Evolutionary conservation across 1,140 invertebrate species (phyloP), one percentile per base, ranked within the genome.

Genomic region (Drosophila biarmipes): DNA sequence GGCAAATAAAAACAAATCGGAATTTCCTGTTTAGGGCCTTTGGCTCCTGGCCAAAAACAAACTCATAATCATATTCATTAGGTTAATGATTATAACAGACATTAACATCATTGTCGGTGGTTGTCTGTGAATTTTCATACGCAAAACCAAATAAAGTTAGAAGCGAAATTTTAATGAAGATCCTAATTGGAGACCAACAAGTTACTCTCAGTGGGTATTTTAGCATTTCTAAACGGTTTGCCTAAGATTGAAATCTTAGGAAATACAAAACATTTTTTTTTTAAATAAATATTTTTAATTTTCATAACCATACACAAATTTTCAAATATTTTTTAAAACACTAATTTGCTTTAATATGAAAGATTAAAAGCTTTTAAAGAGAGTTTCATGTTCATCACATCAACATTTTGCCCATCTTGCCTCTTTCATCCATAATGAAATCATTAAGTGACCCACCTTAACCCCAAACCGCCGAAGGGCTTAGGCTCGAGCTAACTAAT

Each of bases 121-220:
- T 37, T 67, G 68, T 71, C 78, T 66, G 63, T 53, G 43, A 48
- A 68, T 57, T 74, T 78, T 71, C 49, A 78, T 71, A 81, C 58
- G 56, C 27, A 48, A 67, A 64, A 66, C 78, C 45, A 78, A 81
- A 86, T 61, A 71, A 78, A 78, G 64, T 86, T 75, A 11, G 69
- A 31, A 52, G 48, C 74, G 72, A 81, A 73, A 72, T 72, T 82
- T 43, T 73, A 56, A 82, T 76, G 82, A 71, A 79, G 54, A 78
- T 49, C 75, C 64, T 87, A 79, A 84, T 84, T 84, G 76, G 75
- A 37, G 15, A 6, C 1, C 27, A 17, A 27, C 2, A 31, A 11
- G 6, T 1, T 24, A 7, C 17, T 27, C 11, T 2, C 0, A 45
- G 6, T n/a, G 40, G 45, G 43, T 63, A 34, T 27, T 48, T 48